Evolutionary conservation across 2,113 vertebrate species (phyloP).

Genomic region (Herpailurus yagouaroundi): DNA sequence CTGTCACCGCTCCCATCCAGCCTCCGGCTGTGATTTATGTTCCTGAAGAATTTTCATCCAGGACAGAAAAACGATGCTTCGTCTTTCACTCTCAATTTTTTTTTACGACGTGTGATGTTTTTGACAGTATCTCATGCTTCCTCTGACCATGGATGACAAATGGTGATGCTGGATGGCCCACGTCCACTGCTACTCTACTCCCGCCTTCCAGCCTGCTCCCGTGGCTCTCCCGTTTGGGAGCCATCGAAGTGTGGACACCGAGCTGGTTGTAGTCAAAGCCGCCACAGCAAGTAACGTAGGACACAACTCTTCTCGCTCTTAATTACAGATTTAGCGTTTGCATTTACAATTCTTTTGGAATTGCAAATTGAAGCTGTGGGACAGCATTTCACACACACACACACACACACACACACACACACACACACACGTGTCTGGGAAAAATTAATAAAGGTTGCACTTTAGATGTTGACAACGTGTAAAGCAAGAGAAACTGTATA

Average conservation of each 20-base stretch:
- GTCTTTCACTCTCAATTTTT: not conserved
- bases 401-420: not conserved
- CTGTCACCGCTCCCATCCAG: not conserved
- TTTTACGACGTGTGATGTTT: not conserved
- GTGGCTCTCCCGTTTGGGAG: accelerated
- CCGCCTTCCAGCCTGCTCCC: no score
- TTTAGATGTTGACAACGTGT: not conserved
- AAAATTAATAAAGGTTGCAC: not conserved
- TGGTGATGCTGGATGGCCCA: accelerated
- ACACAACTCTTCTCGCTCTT: not conserved
- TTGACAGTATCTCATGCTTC: not conserved
- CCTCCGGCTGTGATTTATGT: not conserved
- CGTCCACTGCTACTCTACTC: accelerated
- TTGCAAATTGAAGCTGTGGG: not conserved
- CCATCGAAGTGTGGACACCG: accelerated
- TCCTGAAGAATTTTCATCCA: not conserved
- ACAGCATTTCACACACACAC: not conserved
- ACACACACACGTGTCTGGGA: not conserved
- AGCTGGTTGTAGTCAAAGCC: not conserved
- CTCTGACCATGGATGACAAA: not conserved
- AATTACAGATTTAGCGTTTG: not conserved
- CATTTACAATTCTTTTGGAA: not conserved
- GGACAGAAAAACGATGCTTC: not conserved
- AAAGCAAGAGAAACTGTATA: not conserved
- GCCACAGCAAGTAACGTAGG: accelerated